A percentile compares a stretch with the other conserved stretches of the same genome.
Evolutionary conservation across 2,797 vertebrate genomes (phyloP).

Genomic region (Melanotaenia parkinsoni): DNA sequence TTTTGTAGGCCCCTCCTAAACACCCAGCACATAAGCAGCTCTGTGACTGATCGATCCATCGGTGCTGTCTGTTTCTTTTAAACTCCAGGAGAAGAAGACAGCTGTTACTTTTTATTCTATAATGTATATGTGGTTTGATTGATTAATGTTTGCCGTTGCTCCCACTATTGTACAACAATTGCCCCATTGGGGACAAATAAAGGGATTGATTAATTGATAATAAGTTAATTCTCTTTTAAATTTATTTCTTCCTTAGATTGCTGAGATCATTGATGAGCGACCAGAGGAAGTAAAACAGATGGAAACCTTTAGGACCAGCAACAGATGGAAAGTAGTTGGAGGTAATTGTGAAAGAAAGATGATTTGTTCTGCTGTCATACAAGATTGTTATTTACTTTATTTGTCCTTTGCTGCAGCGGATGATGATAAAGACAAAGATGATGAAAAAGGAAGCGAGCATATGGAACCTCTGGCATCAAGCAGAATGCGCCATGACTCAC

Average conservation of each 20-base stretch:
- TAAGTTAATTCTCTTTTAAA: neutral
- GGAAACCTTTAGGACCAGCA: constrained; percentile 89
- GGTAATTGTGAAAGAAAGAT: constrained; percentile 74
- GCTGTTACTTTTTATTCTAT: too few relatives aligned
- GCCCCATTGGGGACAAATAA: too few relatives aligned
- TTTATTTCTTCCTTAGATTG: constrained; percentile 81
- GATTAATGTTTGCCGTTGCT: too few relatives aligned
- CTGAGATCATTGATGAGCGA: constrained; percentile 93
- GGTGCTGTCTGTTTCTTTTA: neutral
- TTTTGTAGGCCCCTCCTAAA: neutral
- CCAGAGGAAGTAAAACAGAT: constrained; percentile 91
- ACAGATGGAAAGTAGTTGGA: constrained; percentile 93
- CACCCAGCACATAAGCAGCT: neutral
- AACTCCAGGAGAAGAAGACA: too few relatives aligned
- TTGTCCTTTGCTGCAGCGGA: constrained; percentile 54
- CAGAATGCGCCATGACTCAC: constrained; percentile 55
- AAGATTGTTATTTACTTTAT: constrained; percentile 3
- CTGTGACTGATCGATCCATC: neutral
- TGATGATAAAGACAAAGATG: constrained; percentile 48
- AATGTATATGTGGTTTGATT: too few relatives aligned
- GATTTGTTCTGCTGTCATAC: neutral
- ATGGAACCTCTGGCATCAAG: constrained; percentile 44
- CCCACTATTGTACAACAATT: too few relatives aligned
- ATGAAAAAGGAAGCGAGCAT: constrained; percentile 18
- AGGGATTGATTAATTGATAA: too few relatives aligned